Evolutionary conservation across 1,140 invertebrate genomes (phyloP).

Genomic region (Myzus persicae): DNA sequence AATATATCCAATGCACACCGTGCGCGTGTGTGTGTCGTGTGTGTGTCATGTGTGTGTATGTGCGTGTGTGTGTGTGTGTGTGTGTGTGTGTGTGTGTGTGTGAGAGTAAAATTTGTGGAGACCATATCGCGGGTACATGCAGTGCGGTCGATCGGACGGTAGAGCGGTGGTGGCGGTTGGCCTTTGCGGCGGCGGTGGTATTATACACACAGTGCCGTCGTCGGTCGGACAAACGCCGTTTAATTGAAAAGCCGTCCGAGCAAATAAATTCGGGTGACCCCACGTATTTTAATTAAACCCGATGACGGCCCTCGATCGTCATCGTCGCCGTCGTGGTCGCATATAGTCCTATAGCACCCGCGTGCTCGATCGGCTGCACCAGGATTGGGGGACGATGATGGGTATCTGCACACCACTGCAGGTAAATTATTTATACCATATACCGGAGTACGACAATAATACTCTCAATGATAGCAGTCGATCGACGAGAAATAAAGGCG

Average conservation of each 20-base stretch:
- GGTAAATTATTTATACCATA: background rate
- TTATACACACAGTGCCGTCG: background rate
- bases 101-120: background rate
- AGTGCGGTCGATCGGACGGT: background rate
- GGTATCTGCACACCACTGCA: background rate
- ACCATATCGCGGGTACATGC: background rate
- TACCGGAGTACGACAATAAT: background rate
- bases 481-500: background rate
- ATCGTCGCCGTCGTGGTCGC: background rate
- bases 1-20: background rate
- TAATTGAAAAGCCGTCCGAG: constrained; percentile 32
- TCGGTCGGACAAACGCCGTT: background rate
- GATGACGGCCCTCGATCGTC: background rate
- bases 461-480: background rate
- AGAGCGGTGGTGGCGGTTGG: background rate
- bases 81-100: background rate
- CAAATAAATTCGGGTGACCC: constrained; percentile 12
- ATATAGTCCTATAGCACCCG: background rate
- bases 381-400: background rate
- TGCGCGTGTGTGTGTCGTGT: background rate
- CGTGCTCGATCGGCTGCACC: background rate
- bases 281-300: constrained; percentile 37
- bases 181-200: background rate
- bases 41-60: background rate
- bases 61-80: background rate